phyloP scores from a whole-genome alignment of 2,797 vertebrate species.

The Momotus momota region DNA sequence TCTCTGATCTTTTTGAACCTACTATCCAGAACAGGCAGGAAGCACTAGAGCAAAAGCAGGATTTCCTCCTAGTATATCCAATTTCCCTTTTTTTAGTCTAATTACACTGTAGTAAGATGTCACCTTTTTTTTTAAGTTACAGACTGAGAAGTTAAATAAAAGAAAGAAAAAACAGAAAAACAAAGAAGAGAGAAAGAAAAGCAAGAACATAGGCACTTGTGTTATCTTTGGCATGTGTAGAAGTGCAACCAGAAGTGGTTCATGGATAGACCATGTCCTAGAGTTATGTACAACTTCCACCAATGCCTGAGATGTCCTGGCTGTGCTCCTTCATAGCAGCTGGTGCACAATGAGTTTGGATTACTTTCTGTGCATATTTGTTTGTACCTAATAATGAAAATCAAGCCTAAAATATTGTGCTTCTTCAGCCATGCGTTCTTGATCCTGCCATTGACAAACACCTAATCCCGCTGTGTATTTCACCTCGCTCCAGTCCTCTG shows the following conservation, averaged over 20 bases:
- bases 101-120: not conserved
- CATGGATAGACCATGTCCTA: fast-evolving
- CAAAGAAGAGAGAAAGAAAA: not conserved
- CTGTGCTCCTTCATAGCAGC: not conserved
- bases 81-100: not conserved
- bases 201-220: not conserved
- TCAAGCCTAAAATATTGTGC: not conserved
- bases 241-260: not conserved
- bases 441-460: not conserved
- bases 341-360: not conserved
- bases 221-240: not conserved
- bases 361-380: not conserved
- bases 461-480: not conserved
- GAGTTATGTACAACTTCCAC: not conserved
- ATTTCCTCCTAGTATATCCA: slow-evolving; percentile 43
- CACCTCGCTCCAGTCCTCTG: not conserved
- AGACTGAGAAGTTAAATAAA: not conserved
- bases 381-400: not conserved
- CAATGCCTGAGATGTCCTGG: not conserved
- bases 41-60: slow-evolving; percentile 42
- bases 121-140: not conserved
- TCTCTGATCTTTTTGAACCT: not conserved
- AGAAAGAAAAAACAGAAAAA: not conserved
- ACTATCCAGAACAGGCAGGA: slow-evolving; percentile 34
- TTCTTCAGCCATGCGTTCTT: not conserved